phyloP scores from a whole-genome alignment of 2,888 invertebrate genomes.

The Mycalesis mineus region DNA sequence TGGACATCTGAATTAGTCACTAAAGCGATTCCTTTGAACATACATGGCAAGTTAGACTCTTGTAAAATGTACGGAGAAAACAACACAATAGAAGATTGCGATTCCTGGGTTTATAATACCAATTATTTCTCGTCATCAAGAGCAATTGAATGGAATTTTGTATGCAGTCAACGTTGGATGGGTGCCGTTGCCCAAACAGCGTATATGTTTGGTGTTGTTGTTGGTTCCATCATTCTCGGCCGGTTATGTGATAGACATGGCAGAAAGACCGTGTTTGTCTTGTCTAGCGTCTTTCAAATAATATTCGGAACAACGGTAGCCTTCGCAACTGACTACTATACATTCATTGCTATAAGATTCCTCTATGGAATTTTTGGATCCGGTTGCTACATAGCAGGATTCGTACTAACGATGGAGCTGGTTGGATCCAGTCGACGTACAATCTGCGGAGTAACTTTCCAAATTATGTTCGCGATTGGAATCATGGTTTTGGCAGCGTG shows the following conservation, averaged over 20 bases:
- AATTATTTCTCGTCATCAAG: constrained; percentile 85
- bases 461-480: constrained; percentile 87
- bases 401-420: constrained; percentile 87
- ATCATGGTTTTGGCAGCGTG: constrained; percentile 90
- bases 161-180: constrained; percentile 89
- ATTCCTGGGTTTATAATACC: constrained; percentile 84
- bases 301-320: constrained; percentile 85
- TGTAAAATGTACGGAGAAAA: constrained; percentile 78
- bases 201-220: constrained; percentile 90
- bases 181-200: constrained; percentile 86
- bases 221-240: constrained; percentile 87
- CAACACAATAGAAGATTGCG: constrained; percentile 52
- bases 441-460: constrained; percentile 87
- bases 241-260: constrained; percentile 89
- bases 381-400: constrained; percentile 84
- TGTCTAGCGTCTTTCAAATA: constrained; percentile 85
- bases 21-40: constrained; percentile 77
- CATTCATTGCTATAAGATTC: constrained; percentile 82
- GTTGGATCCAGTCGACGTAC: constrained; percentile 89
- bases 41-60: constrained; percentile 79
- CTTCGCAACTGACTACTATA: constrained; percentile 84
- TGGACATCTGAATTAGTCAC: constrained; percentile 77
- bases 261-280: constrained; percentile 86
- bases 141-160: constrained; percentile 90
- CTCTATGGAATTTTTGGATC: constrained; percentile 90